Conservation (phyloP, 2,113 vertebrate species). For the Piliocolobus tephrosceles region DNA sequence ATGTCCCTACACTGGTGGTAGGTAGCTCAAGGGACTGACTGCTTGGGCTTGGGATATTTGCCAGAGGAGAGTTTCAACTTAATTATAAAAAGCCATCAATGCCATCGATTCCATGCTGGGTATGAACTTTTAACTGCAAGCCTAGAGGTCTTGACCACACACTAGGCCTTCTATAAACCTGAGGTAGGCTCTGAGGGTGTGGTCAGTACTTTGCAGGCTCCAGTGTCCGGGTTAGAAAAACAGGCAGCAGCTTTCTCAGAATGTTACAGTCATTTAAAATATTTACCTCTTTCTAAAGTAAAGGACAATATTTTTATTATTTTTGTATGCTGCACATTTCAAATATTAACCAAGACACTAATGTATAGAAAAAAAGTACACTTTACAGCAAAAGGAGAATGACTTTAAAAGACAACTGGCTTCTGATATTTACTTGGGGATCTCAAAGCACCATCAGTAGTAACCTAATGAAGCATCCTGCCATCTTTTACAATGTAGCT, state of each 20-base stretch:
- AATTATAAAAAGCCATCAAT: slow-evolving; percentile 5
- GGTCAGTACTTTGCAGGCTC: slow-evolving; percentile 56
- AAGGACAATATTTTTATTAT: slow-evolving; percentile 47
- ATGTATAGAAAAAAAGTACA: neutral
- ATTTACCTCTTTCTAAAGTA: slow-evolving; percentile 45
- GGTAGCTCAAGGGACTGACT: neutral
- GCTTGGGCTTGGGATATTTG: neutral
- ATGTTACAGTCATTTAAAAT: slow-evolving; percentile 51
- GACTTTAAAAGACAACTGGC: neutral
- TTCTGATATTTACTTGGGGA: neutral
- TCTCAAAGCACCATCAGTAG: neutral
- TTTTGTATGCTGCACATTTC: slow-evolving; percentile 46
- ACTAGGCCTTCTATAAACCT: slow-evolving; percentile 59
- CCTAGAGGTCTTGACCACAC: slow-evolving; percentile 71
- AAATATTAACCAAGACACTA: neutral
- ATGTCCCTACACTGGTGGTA: neutral
- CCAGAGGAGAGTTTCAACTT: slow-evolving; percentile 8
- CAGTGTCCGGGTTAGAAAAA: slow-evolving; percentile 76
- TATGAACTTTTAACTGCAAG: slow-evolving; percentile 55
- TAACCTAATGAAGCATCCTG: neutral
- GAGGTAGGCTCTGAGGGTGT: slow-evolving; percentile 59
- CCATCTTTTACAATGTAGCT: neutral
- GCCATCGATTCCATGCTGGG: neutral
- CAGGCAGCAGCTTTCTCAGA: slow-evolving; percentile 65
- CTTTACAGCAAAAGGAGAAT: slow-evolving; percentile 11